A percentile compares a stretch with the other conserved stretches of the same genome.
phyloP scores from a whole-genome alignment of 2,113 vertebrate species.

The Anoura caudifer region DNA sequence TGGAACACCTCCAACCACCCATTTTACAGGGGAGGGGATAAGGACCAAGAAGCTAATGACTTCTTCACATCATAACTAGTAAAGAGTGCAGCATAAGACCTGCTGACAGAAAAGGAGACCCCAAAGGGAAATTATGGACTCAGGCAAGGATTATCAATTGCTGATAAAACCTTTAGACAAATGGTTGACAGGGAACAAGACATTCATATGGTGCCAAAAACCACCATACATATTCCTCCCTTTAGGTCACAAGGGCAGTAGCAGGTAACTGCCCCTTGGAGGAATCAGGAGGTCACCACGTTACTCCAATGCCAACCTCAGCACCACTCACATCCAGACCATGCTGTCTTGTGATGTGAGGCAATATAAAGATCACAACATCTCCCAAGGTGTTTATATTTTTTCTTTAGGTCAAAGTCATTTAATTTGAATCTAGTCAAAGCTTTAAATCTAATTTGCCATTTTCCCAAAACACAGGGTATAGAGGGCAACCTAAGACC shows the following conservation, averaged over 20 bases:
- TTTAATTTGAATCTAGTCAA: neutral
- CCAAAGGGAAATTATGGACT: neutral
- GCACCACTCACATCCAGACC: neutral
- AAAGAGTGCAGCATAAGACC: neutral
- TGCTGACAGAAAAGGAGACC: neutral
- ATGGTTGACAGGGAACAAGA: neutral
- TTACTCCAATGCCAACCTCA: neutral
- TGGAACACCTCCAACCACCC: neutral
- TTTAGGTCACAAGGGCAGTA: neutral
- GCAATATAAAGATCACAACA: neutral
- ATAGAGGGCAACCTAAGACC: neutral
- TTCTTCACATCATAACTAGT: neutral
- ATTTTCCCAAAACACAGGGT: neutral
- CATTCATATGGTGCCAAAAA: neutral
- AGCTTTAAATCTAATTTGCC: neutral
- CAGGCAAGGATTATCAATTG: neutral
- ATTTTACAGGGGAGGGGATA: neutral
- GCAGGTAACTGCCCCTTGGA: neutral
- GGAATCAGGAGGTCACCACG: neutral
- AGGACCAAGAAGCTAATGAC: neutral
- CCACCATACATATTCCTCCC: neutral
- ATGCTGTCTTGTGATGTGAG: neutral
- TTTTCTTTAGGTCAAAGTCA: constrained; percentile 9
- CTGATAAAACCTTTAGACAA: constrained; percentile 3
- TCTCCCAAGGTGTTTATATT: neutral